Conservation (phyloP, 2,113 vertebrate species). For the Zosterops japonicus region DNA sequence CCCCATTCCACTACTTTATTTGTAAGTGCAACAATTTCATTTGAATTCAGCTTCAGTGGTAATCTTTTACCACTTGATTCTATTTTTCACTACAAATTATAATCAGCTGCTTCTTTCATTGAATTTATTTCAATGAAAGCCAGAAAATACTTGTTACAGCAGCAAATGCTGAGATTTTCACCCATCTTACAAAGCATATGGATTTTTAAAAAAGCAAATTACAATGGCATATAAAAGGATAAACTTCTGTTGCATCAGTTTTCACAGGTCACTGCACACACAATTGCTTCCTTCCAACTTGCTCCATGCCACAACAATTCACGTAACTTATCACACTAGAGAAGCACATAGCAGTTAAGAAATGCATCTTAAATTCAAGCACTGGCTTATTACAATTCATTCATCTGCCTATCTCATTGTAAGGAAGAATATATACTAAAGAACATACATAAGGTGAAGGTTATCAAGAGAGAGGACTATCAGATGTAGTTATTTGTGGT, state of each 20-base stretch:
- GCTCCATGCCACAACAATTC: background rate
- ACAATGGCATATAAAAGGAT: background rate
- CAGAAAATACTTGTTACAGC: background rate
- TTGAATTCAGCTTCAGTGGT: background rate
- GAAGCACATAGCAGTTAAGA: background rate
- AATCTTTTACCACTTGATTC: background rate
- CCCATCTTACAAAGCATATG: background rate
- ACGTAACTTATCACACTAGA: background rate
- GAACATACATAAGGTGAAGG: background rate
- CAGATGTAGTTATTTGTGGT: background rate
- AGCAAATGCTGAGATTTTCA: background rate
- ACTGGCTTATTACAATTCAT: background rate
- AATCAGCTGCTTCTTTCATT: background rate
- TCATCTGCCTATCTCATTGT: background rate
- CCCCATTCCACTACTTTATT: background rate
- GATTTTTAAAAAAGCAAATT: background rate
- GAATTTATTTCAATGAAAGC: background rate
- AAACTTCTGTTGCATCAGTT: background rate
- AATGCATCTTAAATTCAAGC: background rate
- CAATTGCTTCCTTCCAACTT: background rate
- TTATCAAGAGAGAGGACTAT: background rate
- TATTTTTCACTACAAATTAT: background rate
- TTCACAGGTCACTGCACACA: background rate
- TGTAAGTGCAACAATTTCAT: background rate
- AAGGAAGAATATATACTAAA: background rate